These are phyloP conservation scores for Bombus impatiens DNA, from an alignment of 1,140 invertebrate species.

Conservation along the genomic window DNA sequence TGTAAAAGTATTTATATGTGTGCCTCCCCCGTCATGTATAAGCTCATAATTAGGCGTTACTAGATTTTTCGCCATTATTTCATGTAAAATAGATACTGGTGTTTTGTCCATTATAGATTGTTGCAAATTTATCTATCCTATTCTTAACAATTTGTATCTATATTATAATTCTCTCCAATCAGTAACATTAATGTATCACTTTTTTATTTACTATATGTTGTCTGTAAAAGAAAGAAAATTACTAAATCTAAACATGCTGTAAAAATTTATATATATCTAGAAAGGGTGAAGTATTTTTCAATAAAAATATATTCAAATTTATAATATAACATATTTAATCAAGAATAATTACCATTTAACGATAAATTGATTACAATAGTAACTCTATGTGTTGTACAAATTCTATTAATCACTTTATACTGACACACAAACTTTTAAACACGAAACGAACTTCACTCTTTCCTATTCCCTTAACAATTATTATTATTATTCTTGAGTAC, in stretches of 20 bases:
- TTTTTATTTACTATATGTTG: no score
- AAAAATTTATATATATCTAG: background rate
- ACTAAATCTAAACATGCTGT: background rate
- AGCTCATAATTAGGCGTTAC: conserved; percentile 87
- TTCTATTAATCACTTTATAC: no score
- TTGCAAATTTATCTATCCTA: background rate
- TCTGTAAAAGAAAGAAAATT: background rate
- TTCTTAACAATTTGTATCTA: background rate
- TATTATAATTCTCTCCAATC: background rate
- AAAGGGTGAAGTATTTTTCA: background rate
- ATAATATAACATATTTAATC: background rate
- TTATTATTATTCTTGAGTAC: background rate
- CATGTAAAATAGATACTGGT: conserved; percentile 88
- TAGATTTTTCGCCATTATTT: conserved; percentile 86
- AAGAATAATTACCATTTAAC: no score
- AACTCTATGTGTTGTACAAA: no score
- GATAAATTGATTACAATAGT: no score
- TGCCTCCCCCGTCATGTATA: conserved; percentile 86
- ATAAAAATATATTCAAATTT: background rate
- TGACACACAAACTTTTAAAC: no score
- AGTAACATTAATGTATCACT: background rate
- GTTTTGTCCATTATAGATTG: conserved; percentile 82
- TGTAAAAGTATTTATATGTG: conserved; percentile 88
- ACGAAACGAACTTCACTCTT: background rate
- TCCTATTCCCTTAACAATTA: background rate